Evolutionary conservation across 1,140 invertebrate species (phyloP), one percentile per base, ranked within the genome.

Genomic region (Drosophila sechellia): DNA sequence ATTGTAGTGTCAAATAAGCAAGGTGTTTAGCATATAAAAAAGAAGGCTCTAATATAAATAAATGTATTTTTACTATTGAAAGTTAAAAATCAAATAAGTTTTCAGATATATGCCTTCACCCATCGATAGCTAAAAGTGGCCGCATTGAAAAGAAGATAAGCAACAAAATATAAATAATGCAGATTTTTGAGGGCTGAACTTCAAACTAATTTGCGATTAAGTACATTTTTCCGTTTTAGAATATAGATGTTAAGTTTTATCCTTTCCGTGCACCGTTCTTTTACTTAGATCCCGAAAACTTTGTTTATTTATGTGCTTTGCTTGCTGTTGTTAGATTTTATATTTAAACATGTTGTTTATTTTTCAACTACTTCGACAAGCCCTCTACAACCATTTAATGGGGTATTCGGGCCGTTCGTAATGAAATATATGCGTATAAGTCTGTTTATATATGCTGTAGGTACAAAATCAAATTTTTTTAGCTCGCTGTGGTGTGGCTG

Each of bases 301-400:
- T 54, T n/a, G 34, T 22, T 11, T 20, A 25, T 45, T 63, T 50
- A 46, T 46, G 46, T 45, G 31, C 46, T 52, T 37, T 43, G 34
- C 39, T 13, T 55, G 35, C 63, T 40, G 48, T 5, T 52, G 54
- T 52, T 34, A 13, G 57, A n/a, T 66, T 35, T 71, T 25, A 27
- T 37, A 22, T 52, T 31, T 60, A 50, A 34, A 59, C 49, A 49
- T 42, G 64, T 43, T 40, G 53, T 69, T 61, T 74, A 54, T 63
- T 42, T 68, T 68, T 49, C n/a, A 45, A 50, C 73, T 77, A 76
- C 48, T 40, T 40, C 55, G 17, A 49, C 46, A 34, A 42, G 50
- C 81, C 68, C 58, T 60, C 64, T 77, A 85, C 81, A 85, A 74
- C 73, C 81, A 85, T 85, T 84, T 61, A 22, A 81, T 81, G 81